phyloP scores from a whole-genome alignment of 2,797 vertebrate species.

The Megaceryle alcyon region DNA sequence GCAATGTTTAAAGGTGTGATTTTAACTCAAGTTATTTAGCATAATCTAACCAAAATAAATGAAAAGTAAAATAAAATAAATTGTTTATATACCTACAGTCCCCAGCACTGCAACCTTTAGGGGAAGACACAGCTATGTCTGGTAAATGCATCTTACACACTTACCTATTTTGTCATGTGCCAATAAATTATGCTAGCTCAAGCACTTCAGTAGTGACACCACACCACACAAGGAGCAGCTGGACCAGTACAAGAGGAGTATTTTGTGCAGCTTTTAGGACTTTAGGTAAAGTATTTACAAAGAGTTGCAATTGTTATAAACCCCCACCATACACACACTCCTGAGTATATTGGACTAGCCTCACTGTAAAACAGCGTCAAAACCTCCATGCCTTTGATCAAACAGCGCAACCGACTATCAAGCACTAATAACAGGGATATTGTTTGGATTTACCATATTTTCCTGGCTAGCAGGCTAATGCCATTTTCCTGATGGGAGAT shows the following conservation, averaged over 20 bases:
- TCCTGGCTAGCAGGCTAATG: constrained; percentile 25
- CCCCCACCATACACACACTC: too few species aligned
- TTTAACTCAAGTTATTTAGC: neutral
- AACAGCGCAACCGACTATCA: neutral
- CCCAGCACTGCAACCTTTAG: neutral
- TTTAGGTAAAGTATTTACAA: neutral
- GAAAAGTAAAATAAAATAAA: neutral
- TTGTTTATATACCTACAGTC: neutral
- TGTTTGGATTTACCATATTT: constrained; percentile 14
- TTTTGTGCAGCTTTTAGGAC: neutral
- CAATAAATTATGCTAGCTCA: neutral
- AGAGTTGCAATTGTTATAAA: neutral
- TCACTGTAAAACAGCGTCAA: neutral
- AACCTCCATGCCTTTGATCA: constrained; percentile 36
- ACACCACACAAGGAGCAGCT: fast-evolving
- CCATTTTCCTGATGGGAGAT: constrained; percentile 62
- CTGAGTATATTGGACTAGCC: neutral
- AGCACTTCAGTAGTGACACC: neutral
- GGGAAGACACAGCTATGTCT: neutral
- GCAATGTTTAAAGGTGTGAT: neutral
- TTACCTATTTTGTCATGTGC: neutral
- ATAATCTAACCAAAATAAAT: neutral
- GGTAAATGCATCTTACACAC: neutral
- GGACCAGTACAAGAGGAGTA: neutral
- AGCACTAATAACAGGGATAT: neutral